Conservation (phyloP, 2,797 vertebrate genomes). For the Melanotaenia parkinsoni region DNA sequence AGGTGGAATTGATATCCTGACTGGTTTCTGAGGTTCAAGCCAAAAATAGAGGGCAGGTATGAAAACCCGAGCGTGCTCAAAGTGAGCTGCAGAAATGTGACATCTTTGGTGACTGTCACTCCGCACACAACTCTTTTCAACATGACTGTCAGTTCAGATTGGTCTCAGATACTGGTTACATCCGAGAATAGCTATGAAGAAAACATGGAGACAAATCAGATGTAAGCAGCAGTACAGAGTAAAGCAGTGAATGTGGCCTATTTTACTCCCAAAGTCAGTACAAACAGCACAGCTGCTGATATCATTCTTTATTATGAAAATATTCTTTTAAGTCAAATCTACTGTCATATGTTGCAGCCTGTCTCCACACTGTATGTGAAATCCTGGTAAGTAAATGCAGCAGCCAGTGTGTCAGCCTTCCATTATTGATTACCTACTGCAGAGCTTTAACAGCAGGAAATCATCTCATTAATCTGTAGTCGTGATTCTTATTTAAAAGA, state of each 20-base stretch:
- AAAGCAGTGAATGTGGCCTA: conserved; percentile 24
- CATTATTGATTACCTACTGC: conserved; percentile 54
- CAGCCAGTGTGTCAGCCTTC: conserved; percentile 25
- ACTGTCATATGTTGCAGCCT: conserved; percentile 5
- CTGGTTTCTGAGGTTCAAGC: conserved; percentile 44
- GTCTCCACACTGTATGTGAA: conserved; percentile 1
- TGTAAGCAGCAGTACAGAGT: conserved; percentile 18
- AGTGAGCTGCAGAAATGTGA: conserved; percentile 49
- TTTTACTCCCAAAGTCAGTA: conserved; percentile 16
- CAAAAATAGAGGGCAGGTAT: conserved; percentile 51
- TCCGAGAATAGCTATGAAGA: conserved; percentile 58
- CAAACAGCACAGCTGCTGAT: neutral
- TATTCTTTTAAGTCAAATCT: conserved; percentile 2
- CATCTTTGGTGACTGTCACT: conserved; percentile 55
- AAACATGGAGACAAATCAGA: conserved; percentile 30
- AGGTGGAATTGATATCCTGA: conserved; percentile 22
- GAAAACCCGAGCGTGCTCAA: conserved; percentile 42
- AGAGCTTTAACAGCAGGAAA: conserved; percentile 19
- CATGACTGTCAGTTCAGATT: conserved; percentile 47
- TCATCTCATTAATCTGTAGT: conserved; percentile 26
- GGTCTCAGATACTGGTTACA: conserved; percentile 50
- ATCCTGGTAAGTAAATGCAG: conserved; percentile 23
- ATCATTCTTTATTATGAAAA: conserved; percentile 16
- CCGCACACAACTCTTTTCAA: conserved; percentile 45
- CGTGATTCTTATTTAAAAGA: conserved; percentile 18